These are phyloP conservation scores for Seira ritae DNA, from an alignment of 2,888 invertebrate species.

Conservation along the genomic window DNA sequence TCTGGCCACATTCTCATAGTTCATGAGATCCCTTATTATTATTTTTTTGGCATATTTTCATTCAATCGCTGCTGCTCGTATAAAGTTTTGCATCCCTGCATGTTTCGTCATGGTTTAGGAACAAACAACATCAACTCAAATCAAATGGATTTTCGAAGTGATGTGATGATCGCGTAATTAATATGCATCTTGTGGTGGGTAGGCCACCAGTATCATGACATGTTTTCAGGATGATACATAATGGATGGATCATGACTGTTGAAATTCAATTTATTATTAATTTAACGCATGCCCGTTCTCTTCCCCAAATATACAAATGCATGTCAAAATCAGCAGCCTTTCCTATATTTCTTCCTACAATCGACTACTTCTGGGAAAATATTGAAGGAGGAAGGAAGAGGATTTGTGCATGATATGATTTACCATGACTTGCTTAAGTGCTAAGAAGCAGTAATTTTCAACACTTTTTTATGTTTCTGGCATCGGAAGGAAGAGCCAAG, in stretches of 20 bases:
- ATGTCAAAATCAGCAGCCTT: not conserved
- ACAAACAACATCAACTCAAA: no score
- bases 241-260: conserved; percentile 20
- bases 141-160: no score
- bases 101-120: no score
- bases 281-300: not conserved
- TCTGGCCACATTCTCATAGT: no score
- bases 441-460: not conserved
- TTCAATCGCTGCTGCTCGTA: no score
- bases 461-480: conserved; percentile 4
- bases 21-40: no score
- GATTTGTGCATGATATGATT: no score
- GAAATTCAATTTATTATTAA: conserved; percentile 2
- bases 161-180: not conserved
- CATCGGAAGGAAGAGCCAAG: conserved; percentile 20
- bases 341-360: no score
- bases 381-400: not conserved
- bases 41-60: no score
- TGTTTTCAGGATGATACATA: not conserved
- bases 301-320: no score
- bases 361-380: no score
- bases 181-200: not conserved
- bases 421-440: not conserved
- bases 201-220: not conserved
- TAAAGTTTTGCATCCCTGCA: no score